Evolutionary conservation across 2,888 invertebrate species (phyloP), one percentile per base, ranked within the genome.

Genomic region (Anoncus sp.): DNA sequence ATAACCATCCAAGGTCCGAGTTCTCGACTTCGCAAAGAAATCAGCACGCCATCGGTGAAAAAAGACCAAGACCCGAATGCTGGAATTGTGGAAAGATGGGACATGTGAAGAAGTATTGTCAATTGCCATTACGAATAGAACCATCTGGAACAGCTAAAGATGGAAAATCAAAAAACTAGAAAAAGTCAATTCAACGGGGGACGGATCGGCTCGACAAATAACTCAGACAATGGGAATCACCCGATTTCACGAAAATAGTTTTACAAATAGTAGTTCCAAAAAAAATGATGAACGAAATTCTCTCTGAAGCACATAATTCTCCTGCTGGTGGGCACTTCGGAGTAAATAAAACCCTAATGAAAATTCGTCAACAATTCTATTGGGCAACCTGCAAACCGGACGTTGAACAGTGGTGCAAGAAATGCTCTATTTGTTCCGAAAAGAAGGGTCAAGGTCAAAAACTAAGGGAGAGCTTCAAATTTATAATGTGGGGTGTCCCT

Each of bases 301-400:
- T 31, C 7, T 31, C 7, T 3, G 31, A 31, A 49, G 43, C 82
- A 16, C 82, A 84, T 66, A 74, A 77, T 66, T 81, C 81, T 22
- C 55, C 77, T 5, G 59, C 83, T 4, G 83, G 82, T 18, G 84
- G 83, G 12, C 84, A 86, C 74, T 81, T 85, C 4, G 84, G 85
- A 12, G 47, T 83, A 2, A 78, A 81, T n/a, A 84, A 82, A 35
- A 85, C 84, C 0, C 51, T 84, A 16, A 63, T 59, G 9, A 81
- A 82, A 49, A 73, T 85, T 71, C 77, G 47, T 45, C 84, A 79
- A 76, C 81, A 40, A 55, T 87, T 83, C 53, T 84, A 84, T 51
- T 85, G 80, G 31, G 31, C 31, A 31, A 5, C 31, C 3, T 31
- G 31, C 31, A 31, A 31, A 31, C 80, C 77, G 49, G 66, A 72